A percentile compares a stretch with the other conserved stretches of the same genome.
phyloP scores from a whole-genome alignment of 1,140 invertebrate species.

The Neuroterus valhalla region DNA sequence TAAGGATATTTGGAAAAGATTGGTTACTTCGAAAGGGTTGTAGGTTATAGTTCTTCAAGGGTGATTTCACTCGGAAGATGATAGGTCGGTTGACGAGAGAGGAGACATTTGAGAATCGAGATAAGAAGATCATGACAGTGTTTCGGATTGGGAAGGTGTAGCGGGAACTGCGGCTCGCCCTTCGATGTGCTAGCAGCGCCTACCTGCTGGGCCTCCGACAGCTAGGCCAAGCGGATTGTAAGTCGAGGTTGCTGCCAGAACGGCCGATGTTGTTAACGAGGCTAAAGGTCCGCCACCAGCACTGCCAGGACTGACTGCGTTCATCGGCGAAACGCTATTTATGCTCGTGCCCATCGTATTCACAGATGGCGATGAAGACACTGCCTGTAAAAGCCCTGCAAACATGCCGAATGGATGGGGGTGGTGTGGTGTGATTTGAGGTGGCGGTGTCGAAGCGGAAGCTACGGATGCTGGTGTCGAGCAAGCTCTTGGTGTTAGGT shows the following conservation, averaged over 20 bases:
- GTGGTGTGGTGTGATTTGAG: slow-evolving; percentile 55
- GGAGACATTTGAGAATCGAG: slow-evolving; percentile 43
- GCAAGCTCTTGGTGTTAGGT: slow-evolving; percentile 70
- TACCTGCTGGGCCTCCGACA: slow-evolving; percentile 85
- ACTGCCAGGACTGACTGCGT: slow-evolving; percentile 53
- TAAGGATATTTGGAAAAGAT: slow-evolving; percentile 48
- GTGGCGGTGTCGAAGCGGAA: slow-evolving; percentile 62
- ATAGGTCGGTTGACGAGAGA: slow-evolving; percentile 39
- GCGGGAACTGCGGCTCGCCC: slow-evolving; percentile 74
- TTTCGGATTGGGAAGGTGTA: slow-evolving; percentile 68
- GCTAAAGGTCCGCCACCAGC: slow-evolving; percentile 77
- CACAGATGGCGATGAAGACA: slow-evolving; percentile 65
- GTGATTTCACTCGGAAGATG: slow-evolving; percentile 41
- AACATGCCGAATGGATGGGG: slow-evolving; percentile 74
- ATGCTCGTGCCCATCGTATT: slow-evolving; percentile 57
- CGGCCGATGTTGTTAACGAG: slow-evolving; percentile 83
- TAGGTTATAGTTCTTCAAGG: slow-evolving; percentile 41
- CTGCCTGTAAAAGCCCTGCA: slow-evolving; percentile 74
- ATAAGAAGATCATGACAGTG: slow-evolving; percentile 44
- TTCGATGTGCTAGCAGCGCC: slow-evolving; percentile 74
- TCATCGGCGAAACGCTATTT: slow-evolving; percentile 61
- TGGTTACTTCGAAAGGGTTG: slow-evolving; percentile 41
- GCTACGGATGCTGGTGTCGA: slow-evolving; percentile 70
- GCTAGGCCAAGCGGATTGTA: slow-evolving; percentile 89
- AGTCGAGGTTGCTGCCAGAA: slow-evolving; percentile 80